These are phyloP conservation scores for Parambassis ranga DNA, from an alignment of 2,797 vertebrate species.

Conservation along the genomic window DNA sequence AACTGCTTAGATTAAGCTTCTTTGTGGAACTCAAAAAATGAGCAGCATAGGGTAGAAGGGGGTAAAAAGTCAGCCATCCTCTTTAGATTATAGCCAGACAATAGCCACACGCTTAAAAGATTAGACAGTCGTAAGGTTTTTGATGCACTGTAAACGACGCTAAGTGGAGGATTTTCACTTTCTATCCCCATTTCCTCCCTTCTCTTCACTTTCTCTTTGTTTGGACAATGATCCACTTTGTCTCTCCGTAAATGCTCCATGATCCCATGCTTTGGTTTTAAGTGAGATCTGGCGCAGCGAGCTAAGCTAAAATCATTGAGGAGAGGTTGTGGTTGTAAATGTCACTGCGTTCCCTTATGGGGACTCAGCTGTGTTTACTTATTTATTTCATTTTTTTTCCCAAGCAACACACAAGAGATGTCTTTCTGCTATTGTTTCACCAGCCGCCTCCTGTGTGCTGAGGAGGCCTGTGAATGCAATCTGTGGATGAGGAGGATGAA, in stretches of 20 bases:
- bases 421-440: conserved; percentile 36
- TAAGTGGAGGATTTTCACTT: conserved; percentile 55
- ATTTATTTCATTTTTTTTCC: background rate
- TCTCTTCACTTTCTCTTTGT: conserved; percentile 24
- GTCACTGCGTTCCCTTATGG: conserved; percentile 43
- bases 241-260: conserved; percentile 37
- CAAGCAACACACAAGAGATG: conserved; percentile 21
- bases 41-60: conserved; percentile 19
- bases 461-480: conserved; percentile 33
- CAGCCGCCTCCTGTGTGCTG: conserved; percentile 30
- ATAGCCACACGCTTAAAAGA: conserved; percentile 58
- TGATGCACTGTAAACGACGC: conserved; percentile 44
- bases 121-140: conserved; percentile 49
- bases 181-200: background rate
- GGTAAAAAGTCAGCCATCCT: conserved; percentile 18
- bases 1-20: conserved; percentile 68
- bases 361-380: background rate
- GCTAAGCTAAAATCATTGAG: conserved; percentile 41
- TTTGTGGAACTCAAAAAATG: conserved; percentile 55
- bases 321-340: conserved; percentile 62
- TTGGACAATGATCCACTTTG: conserved; percentile 59
- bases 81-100: conserved; percentile 59
- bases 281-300: background rate
- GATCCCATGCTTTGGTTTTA: conserved; percentile 30
- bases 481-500: conserved; percentile 36